These are phyloP conservation scores for Venturia canescens DNA, from an alignment of 1,140 invertebrate genomes.

Conservation along the genomic window DNA sequence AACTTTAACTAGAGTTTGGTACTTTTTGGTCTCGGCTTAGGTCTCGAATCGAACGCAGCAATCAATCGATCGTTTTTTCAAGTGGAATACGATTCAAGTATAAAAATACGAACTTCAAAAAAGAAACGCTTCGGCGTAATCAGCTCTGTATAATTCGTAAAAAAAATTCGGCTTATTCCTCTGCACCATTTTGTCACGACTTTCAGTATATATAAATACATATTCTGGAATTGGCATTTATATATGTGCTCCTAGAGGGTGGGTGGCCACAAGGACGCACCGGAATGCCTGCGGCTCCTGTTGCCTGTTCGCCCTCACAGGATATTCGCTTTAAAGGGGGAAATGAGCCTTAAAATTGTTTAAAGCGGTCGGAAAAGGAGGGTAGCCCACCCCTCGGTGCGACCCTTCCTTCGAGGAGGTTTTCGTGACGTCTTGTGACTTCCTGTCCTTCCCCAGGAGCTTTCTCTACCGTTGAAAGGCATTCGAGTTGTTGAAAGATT, in stretches of 20 bases:
- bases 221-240: neutral
- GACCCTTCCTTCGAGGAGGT: conserved; percentile 45
- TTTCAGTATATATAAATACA: neutral
- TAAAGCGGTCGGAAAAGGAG: conserved; percentile 73
- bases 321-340: conserved; percentile 76
- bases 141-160: neutral
- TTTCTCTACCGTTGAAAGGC: neutral
- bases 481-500: neutral
- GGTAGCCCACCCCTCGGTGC: conserved; percentile 54
- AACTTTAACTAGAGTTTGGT: no score
- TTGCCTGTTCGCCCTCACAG: conserved; percentile 59
- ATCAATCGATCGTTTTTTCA: no score
- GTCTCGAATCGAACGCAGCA: no score
- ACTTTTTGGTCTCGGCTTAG: no score
- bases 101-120: neutral
- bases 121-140: neutral
- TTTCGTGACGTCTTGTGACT: neutral
- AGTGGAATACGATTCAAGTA: neutral
- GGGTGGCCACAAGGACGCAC: conserved; percentile 48
- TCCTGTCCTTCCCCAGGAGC: neutral
- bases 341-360: conserved; percentile 79
- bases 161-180: neutral
- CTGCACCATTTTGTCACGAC: neutral
- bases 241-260: conserved; percentile 54
- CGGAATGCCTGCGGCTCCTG: conserved; percentile 61